Base-by-base conservation (phyloP, 2,113 vertebrate species). In the Empidonax traillii region DNA sequence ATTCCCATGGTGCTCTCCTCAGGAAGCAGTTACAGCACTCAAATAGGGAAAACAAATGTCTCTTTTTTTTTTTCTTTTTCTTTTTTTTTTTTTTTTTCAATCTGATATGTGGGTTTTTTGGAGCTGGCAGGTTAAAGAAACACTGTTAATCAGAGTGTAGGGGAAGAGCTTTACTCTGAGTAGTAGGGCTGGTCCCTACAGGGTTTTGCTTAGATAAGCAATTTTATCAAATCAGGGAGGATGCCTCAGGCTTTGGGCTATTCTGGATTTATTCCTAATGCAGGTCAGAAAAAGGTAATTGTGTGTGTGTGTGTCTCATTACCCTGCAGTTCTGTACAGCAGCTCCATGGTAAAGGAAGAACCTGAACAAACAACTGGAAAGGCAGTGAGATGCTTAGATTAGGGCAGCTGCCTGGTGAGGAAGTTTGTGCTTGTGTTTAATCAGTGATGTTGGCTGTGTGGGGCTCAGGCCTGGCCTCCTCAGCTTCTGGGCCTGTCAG, bases 331-430 rank as follows among this genome's bases (percentile, higher is more conserved):
- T 87, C 21, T 65, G 33, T 73, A 27, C 9, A 14, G 79, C 53
- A 59, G 59, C 75, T 88, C 46, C 10, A 1, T 2, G 8, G 65
- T 13, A 55, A 59, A 93, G 92, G 94, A 95, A 96, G 83, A 93
- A 66, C 90, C 88, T 91, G 96, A 97, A 95, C 79, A 95, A 96
- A 94, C 90, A 96, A 80, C 46, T 53, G 39, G 58, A 39, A 51
- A 19, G 62, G 52, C 74, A 46, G 59, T 7, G 33, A 80, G 79
- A 28, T 88, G 68, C 78, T 93, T 43, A 44, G 89, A 80, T 85
- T 39, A 31, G 6, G 33, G 77, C 75, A 53, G 89, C 77, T 74
- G 96, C 76, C 83, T 49, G 61, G 25, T 75, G 74, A 96, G 91
- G 91, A 95, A 93, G 85, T 87, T 65, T 77, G 58, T 78, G 51